A percentile compares a stretch with the other conserved stretches of the same genome.
These are phyloP conservation scores for Rhabdornis inornatus DNA, from an alignment of 2,113 vertebrate species.

Conservation along the genomic window DNA sequence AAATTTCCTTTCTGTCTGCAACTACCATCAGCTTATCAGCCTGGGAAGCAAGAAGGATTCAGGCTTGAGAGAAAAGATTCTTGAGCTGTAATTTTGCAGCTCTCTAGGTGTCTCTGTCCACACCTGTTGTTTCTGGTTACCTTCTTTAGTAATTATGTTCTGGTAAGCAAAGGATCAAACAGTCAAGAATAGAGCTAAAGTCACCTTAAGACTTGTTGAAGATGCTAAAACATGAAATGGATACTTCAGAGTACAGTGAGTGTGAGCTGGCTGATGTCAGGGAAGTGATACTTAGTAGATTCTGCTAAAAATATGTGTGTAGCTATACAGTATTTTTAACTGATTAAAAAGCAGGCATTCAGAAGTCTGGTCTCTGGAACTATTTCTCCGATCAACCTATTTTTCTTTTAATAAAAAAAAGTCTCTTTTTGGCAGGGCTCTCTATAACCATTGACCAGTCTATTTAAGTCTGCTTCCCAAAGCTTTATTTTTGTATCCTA, in stretches of 20 bases:
- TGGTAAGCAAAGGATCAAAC: background rate
- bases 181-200: background rate
- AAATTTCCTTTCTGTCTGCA: no score
- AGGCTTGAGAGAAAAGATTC: no score
- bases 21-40: no score
- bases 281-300: background rate
- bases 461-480: background rate
- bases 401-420: constrained; percentile 26
- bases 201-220: background rate
- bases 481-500: background rate
- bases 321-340: background rate
- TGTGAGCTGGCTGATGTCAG: background rate
- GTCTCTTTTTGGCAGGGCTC: background rate
- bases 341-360: background rate
- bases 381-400: background rate
- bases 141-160: background rate
- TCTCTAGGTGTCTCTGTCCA: no score
- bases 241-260: background rate
- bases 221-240: background rate
- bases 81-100: no score
- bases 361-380: background rate
- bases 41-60: no score
- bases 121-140: background rate
- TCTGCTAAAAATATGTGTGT: background rate
- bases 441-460: background rate